A percentile compares a stretch with the other conserved stretches of the same genome.
phyloP scores from a whole-genome alignment of 2,888 invertebrate genomes.

The Argyresthia albistria region DNA sequence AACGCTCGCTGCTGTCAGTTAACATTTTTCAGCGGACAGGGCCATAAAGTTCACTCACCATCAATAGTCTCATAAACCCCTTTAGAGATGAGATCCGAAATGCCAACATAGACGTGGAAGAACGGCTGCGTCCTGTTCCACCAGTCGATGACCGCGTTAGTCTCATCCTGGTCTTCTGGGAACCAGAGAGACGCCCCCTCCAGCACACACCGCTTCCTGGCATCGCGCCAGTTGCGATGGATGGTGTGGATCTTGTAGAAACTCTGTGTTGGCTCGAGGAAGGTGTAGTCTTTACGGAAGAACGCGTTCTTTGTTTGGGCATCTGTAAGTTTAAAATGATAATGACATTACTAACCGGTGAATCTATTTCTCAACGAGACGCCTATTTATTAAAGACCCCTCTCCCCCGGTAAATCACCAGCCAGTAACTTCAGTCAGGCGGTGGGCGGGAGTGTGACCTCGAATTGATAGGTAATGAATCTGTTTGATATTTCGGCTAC shows the following conservation, averaged over 20 bases:
- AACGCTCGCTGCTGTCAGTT: too few relatives aligned
- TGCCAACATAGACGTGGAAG: constrained; percentile 27
- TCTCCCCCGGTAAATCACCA: too few relatives aligned
- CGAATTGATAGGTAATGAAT: too few relatives aligned
- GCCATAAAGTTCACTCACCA: constrained; percentile 18
- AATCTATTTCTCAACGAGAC: too few relatives aligned
- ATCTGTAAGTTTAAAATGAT: constrained; percentile 25
- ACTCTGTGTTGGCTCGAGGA: constrained; percentile 23
- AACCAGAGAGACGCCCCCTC: constrained; percentile 44
- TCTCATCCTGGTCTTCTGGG: constrained; percentile 34
- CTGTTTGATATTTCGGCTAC: too few relatives aligned
- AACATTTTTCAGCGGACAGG: too few relatives aligned
- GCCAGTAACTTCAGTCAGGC: too few relatives aligned
- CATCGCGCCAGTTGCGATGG: constrained; percentile 33
- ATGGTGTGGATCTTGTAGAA: constrained; percentile 50
- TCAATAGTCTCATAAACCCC: constrained; percentile 36
- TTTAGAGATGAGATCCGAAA: constrained; percentile 31
- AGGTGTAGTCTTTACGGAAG: constrained; percentile 46
- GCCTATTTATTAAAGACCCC: too few relatives aligned
- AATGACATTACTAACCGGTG: too few relatives aligned
- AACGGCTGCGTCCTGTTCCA: constrained; percentile 25
- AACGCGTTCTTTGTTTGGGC: constrained; percentile 29
- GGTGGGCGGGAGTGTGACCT: too few relatives aligned
- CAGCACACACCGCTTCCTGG: constrained; percentile 29
- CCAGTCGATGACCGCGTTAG: constrained; percentile 19